Conservation (phyloP, 2,797 vertebrate genomes). For the Liasis olivaceus region DNA sequence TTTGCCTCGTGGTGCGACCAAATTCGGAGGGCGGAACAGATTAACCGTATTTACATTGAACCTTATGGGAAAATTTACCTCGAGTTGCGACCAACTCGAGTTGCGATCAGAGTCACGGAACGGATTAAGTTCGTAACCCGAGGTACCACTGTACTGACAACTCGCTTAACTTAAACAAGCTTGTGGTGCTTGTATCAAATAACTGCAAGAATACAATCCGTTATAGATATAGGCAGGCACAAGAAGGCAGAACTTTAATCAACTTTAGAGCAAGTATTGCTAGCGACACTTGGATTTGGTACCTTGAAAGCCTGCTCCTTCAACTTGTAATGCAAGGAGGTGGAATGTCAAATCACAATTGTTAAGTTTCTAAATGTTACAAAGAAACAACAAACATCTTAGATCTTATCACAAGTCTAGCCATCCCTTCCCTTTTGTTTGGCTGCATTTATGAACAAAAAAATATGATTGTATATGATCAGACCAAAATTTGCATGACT, state of each 20-base stretch:
- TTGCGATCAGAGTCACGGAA: no score
- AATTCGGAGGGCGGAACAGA: no score
- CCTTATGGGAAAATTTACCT: no score
- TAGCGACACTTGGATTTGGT: neutral
- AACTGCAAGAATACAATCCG: neutral
- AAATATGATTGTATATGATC: neutral
- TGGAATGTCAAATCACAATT: neutral
- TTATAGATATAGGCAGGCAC: neutral
- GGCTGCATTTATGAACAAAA: neutral
- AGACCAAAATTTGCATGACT: neutral
- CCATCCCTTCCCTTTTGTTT: neutral
- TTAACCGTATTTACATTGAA: no score
- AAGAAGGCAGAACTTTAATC: neutral
- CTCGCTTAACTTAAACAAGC: neutral
- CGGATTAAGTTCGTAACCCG: no score
- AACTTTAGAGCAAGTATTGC: neutral
- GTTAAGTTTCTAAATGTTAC: neutral
- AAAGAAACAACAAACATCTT: neutral
- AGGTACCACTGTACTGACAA: no score
- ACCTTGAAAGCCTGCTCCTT: neutral
- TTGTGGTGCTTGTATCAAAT: neutral
- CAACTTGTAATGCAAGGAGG: neutral
- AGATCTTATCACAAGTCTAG: neutral
- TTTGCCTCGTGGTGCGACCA: no score
- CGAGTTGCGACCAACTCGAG: no score